Conservation (phyloP, 2,797 vertebrate genomes). For the Pantherophis vulpinus region DNA sequence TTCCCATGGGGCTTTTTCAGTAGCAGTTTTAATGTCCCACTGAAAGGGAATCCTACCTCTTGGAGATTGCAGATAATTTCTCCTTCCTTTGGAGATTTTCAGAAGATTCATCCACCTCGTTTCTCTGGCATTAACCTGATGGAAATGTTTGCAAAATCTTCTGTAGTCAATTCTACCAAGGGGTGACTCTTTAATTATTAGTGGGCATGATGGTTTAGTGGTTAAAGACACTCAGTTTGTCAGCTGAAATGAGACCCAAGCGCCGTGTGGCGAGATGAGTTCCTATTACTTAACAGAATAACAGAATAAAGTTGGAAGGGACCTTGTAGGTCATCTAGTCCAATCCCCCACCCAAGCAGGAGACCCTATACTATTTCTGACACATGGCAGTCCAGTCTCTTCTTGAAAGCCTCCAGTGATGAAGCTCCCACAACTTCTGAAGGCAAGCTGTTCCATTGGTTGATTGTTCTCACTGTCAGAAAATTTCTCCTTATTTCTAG, state of each 20-base stretch:
- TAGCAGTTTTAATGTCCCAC: background rate
- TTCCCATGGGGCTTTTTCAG: background rate
- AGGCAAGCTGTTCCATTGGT: no score
- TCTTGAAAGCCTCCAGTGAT: no score
- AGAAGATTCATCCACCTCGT: background rate
- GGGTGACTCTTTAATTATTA: background rate
- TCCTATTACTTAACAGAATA: background rate
- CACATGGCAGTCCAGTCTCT: no score
- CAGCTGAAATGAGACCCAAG: background rate
- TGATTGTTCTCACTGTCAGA: no score
- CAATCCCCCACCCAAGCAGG: no score
- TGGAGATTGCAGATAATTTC: background rate
- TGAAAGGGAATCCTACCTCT: background rate
- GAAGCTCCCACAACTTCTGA: no score
- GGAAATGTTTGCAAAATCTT: background rate
- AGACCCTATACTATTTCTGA: no score
- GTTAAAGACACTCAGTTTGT: background rate
- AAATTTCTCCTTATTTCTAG: no score
- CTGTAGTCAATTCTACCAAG: background rate
- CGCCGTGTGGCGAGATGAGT: accelerated
- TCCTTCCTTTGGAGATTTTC: background rate
- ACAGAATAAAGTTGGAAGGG: no score
- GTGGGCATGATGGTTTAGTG: background rate
- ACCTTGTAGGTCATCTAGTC: no score
- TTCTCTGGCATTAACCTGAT: background rate